A percentile compares a stretch with the other conserved stretches of the same genome.
Evolutionary conservation across 1,140 invertebrate genomes (phyloP).

Genomic region (Cotesia vestalis): DNA sequence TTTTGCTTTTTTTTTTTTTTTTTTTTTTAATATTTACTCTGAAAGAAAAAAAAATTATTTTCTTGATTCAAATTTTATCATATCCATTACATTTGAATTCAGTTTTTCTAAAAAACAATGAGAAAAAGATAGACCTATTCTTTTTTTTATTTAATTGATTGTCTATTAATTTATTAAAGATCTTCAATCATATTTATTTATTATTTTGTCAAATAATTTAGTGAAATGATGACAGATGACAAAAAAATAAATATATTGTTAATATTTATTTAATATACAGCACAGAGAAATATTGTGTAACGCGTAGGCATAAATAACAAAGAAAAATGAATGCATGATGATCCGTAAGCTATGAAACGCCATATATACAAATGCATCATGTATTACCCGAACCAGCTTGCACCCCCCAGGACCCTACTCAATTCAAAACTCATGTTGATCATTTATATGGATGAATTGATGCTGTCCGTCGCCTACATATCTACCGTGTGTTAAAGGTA

Average conservation of each 20-base stretch:
- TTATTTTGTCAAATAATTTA: no score
- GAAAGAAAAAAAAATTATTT: no score
- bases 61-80: no score
- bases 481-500: constrained; percentile 52
- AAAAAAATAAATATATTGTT: neutral
- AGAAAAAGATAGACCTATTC: no score
- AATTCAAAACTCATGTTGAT: constrained; percentile 49
- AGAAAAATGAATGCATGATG: neutral
- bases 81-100: no score
- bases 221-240: no score
- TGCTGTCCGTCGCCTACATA: constrained; percentile 54
- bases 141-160: no score
- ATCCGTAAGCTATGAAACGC: neutral
- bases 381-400: no score
- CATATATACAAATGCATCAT: constrained; percentile 30
- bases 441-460: constrained; percentile 65
- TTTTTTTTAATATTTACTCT: neutral
- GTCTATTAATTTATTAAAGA: no score
- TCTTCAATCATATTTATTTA: no score
- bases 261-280: neutral
- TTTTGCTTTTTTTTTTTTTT: no score
- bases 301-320: neutral
- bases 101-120: no score
- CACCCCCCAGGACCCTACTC: neutral
- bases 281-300: neutral